Conservation (phyloP, 2,888 invertebrate genomes). For the Dasysyrphus tricinctus region DNA sequence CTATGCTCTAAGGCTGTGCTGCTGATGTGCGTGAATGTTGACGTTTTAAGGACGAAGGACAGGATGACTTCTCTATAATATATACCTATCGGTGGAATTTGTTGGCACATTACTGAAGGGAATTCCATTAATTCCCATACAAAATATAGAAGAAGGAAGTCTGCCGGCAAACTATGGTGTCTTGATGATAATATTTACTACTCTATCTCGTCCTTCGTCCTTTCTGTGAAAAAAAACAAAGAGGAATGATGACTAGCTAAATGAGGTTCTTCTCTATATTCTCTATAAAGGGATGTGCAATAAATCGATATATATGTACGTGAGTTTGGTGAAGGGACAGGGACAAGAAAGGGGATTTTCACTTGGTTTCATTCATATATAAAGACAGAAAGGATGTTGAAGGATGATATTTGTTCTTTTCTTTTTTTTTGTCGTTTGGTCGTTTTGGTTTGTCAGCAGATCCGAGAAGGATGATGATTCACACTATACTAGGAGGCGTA, state of each 20-base stretch:
- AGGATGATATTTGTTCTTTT: conserved; percentile 7
- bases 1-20: conserved; percentile 3
- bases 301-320: conserved; percentile 54
- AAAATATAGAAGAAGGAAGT: conserved; percentile 28
- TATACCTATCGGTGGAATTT: conserved; percentile 39
- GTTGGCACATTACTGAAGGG: conserved; percentile 58
- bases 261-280: conserved; percentile 44
- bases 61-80: neutral
- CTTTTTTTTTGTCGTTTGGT: neutral
- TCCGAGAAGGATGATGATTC: conserved; percentile 10
- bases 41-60: conserved; percentile 33
- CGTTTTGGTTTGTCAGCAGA: conserved; percentile 19
- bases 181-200: conserved; percentile 55
- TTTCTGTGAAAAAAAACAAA: conserved; percentile 2
- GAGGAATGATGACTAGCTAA: neutral
- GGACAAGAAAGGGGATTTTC: conserved; percentile 13
- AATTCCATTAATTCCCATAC: conserved; percentile 61
- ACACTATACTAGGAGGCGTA: conserved; percentile 12
- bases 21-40: conserved; percentile 62
- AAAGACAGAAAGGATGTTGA: neutral
- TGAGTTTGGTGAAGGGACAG: neutral
- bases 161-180: conserved; percentile 29
- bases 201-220: conserved; percentile 13
- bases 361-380: neutral
- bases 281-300: conserved; percentile 55